Evolutionary conservation across 2,888 invertebrate genomes (phyloP).

Genomic region (Biston stratarius): DNA sequence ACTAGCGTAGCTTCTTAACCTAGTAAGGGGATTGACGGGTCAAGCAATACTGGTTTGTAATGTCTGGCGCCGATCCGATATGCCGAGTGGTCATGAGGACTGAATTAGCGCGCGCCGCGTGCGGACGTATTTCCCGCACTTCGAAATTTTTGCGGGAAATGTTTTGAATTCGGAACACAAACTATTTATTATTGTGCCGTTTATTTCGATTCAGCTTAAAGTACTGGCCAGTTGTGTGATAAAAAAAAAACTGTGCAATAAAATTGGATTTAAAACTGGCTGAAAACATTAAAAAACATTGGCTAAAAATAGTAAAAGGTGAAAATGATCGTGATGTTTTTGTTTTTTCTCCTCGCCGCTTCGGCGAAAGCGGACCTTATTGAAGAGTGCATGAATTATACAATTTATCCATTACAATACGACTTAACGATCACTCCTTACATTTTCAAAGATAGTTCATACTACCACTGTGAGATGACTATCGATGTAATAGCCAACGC

Average conservation of each 20-base stretch:
- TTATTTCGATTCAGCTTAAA: not conserved
- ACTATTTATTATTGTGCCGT: not conserved
- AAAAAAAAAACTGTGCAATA: not conserved
- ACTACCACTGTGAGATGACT: slow-evolving; percentile 71
- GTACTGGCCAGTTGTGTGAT: slow-evolving; percentile 1
- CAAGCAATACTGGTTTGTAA: slow-evolving; percentile 49
- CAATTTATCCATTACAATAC: slow-evolving; percentile 80
- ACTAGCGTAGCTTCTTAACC: not conserved
- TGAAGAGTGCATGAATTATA: slow-evolving; percentile 80
- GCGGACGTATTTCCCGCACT: slow-evolving; percentile 59
- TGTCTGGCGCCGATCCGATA: slow-evolving; percentile 62
- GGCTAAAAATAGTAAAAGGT: slow-evolving; percentile 22
- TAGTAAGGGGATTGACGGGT: slow-evolving; percentile 49
- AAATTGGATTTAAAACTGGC: not conserved
- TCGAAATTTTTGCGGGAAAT: slow-evolving; percentile 35
- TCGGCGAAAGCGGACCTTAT: slow-evolving; percentile 61
- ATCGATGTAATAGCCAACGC: slow-evolving; percentile 76
- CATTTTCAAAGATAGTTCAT: slow-evolving; percentile 59
- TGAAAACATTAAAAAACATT: not conserved
- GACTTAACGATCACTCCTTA: slow-evolving; percentile 72
- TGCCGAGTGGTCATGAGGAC: slow-evolving; percentile 55
- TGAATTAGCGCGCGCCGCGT: slow-evolving; percentile 60
- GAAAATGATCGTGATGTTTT: slow-evolving; percentile 54
- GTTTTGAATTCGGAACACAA: slow-evolving; percentile 15
- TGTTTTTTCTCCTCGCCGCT: slow-evolving; percentile 54